A percentile compares a stretch with the other conserved stretches of the same genome.
Conservation (phyloP, 2,888 invertebrate genomes). For the Drosophila meridiana region DNA sequence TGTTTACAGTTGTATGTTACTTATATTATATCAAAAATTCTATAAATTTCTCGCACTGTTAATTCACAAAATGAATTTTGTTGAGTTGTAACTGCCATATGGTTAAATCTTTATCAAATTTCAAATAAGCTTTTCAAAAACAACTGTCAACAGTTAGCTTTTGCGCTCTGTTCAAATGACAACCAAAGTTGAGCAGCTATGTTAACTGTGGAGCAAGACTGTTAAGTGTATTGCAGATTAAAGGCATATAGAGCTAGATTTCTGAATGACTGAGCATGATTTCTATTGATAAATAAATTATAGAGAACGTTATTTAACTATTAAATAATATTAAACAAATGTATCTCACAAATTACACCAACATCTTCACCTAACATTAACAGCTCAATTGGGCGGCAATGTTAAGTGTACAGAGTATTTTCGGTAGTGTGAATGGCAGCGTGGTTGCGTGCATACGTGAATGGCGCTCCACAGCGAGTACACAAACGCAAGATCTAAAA, state of each 20-base stretch:
- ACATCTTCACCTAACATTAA: neutral
- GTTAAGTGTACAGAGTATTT: neutral
- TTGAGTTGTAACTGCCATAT: neutral
- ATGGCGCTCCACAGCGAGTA: constrained; percentile 39
- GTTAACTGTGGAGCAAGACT: constrained; percentile 11
- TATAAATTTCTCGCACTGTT: neutral
- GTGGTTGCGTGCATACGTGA: constrained; percentile 30
- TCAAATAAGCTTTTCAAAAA: constrained; percentile 4
- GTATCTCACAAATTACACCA: neutral
- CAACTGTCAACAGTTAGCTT: constrained; percentile 17
- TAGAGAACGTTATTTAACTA: neutral
- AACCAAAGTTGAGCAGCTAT: constrained; percentile 11
- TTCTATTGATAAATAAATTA: neutral
- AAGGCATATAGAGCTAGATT: neutral
- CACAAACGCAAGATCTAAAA: constrained; percentile 47
- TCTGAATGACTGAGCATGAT: constrained; percentile 3
- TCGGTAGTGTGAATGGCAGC: constrained; percentile 26
- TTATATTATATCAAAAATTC: constrained; percentile 4
- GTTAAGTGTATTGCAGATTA: neutral
- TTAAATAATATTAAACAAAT: too few species aligned
- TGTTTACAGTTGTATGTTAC: constrained; percentile 22
- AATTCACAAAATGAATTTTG: neutral
- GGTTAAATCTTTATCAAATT: neutral
- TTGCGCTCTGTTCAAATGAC: neutral
- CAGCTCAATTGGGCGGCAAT: constrained; percentile 2